Evolutionary conservation across 35 echinoderm and acorn worm species (phyloP).

Genomic region (Amphiura filiformis): DNA sequence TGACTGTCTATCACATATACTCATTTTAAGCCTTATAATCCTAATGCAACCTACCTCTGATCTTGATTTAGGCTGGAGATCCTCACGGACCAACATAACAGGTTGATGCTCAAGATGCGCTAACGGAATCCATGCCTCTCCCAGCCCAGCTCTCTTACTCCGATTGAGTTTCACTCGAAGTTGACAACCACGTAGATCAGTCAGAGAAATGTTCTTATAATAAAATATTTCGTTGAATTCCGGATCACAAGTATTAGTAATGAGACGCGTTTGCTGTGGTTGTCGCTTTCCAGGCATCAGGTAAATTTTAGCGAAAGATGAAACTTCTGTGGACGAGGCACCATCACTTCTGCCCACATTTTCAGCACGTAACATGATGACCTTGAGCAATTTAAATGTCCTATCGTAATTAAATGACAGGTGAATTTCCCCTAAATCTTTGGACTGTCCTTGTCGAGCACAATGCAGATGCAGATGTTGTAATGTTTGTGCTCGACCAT

Average conservation of each 20-base stretch:
- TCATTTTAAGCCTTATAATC: too few relatives aligned
- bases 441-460: background rate
- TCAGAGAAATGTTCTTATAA: slow-evolving; percentile 23
- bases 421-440: slow-evolving; percentile 52
- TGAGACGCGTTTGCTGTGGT: slow-evolving; percentile 3
- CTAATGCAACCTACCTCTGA: background rate
- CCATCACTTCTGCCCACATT: slow-evolving; percentile 16
- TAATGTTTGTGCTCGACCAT: background rate
- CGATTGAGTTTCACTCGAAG: slow-evolving; percentile 9
- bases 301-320: slow-evolving; percentile 34
- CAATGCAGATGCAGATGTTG: slow-evolving; percentile 49
- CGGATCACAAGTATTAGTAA: slow-evolving; percentile 37
- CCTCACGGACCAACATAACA: slow-evolving; percentile 8
- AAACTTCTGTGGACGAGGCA: background rate
- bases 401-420: slow-evolving; percentile 29
- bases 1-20: too few relatives aligned
- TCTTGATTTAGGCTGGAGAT: slow-evolving; percentile 20
- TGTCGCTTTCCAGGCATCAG: slow-evolving; percentile 17
- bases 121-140: slow-evolving; percentile 22
- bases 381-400: slow-evolving; percentile 10
- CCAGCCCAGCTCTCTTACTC: background rate
- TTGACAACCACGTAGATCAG: background rate
- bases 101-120: background rate
- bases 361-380: slow-evolving; percentile 36
- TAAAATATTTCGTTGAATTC: slow-evolving; percentile 37